Base-by-base conservation (phyloP, 2,797 vertebrate genomes). In the Anabas testudineus region DNA sequence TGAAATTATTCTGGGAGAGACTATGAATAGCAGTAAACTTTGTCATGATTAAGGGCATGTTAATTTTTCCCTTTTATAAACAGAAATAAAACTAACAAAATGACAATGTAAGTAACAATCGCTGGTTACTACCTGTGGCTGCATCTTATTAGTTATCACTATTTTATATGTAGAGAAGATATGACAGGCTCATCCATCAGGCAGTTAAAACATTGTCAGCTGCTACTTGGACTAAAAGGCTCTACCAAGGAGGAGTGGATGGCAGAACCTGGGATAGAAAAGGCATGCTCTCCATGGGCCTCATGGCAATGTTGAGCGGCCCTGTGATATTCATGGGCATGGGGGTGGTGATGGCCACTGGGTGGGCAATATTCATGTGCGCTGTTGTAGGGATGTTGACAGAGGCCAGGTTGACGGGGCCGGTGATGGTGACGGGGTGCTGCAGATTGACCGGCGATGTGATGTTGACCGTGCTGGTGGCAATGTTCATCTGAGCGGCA, bases 211-310 rank as follows among this genome's bases (percentile, higher is more conserved):
- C 75, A 82, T 46, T 36, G 39, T 48, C 52, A 48, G 71, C 74
- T 63, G 57, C 32, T 62, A 55, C 47, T 37, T 21, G 10, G 18
- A 6, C 30, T n/a, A 3, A 42, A 32, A 52, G 3, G 51, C 28
- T 91, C 96, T 96, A 99, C 97, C 97, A 98, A 67, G 97, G 97
- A 42, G 97, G 96, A 76, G 97, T 96, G 21, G 97, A 97, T 79
- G 97, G 97, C 94, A 99, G 92, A 83, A 97, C 96, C 89, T 99
- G 97, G 88, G 97, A 97, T 85, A 98, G 95, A 92, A 98, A 99
- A 84, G 96, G 94, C 94, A 95, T 94, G 89, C 90, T 93, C 15
- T 94, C 94, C 93, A 95, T 94, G 22, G 97, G 92, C 77, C 97
- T 94, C 96, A 99, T 98, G 45, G 97, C 95, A 83, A 98, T 98